Percentiles rank a stretch among this genome's conserved stretches.
Conservation (phyloP, 1,140 invertebrate genomes). For the Anagrus nilaparvatae region DNA sequence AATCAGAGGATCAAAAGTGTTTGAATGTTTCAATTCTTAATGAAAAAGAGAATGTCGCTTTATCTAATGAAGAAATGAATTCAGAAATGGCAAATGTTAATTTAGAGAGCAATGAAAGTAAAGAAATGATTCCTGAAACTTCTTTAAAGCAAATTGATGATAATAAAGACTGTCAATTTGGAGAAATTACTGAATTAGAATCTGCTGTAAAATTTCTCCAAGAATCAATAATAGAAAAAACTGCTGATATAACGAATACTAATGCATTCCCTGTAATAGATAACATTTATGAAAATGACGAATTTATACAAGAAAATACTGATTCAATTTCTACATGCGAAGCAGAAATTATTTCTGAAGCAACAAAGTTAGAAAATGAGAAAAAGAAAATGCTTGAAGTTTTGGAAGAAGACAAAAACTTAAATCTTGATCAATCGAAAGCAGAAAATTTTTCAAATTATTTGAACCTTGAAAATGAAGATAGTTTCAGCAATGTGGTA, state of each 20-base stretch:
- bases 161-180: constrained; percentile 9
- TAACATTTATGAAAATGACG: constrained; percentile 20
- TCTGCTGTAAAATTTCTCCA: constrained; percentile 37
- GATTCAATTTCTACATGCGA: constrained; percentile 39
- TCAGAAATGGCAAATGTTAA: constrained; percentile 15
- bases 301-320: constrained; percentile 18
- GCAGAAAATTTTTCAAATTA: too few relatives aligned
- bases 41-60: too few relatives aligned
- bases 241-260: constrained; percentile 10
- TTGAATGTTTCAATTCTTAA: too few relatives aligned
- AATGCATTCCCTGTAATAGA: constrained; percentile 25
- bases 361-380: constrained; percentile 37
- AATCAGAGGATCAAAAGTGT: too few relatives aligned
- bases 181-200: constrained; percentile 34
- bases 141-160: background rate
- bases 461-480: too few relatives aligned
- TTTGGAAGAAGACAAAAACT: too few relatives aligned
- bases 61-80: constrained; percentile 18
- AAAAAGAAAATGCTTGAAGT: constrained; percentile 23
- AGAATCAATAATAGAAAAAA: constrained; percentile 27
- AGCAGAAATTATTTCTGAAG: constrained; percentile 39
- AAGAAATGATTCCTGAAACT: constrained; percentile 17
- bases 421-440: too few relatives aligned
- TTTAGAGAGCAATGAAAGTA: constrained; percentile 3
- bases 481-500: too few relatives aligned